Conservation (phyloP, 2,888 invertebrate species). For the Dione juno region DNA sequence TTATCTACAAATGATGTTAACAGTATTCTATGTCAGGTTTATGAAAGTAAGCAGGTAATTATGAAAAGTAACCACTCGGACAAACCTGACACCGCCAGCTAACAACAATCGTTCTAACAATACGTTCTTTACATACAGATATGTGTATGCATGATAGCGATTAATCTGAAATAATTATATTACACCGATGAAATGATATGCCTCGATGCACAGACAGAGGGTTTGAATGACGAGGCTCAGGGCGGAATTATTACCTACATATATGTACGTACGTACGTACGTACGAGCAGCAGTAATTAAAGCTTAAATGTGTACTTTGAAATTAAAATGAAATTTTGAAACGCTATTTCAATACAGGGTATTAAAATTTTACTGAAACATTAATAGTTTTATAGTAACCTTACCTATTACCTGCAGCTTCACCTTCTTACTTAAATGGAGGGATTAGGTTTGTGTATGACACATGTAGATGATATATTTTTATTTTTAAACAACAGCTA, state of each 20-base stretch:
- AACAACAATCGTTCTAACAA: not conserved
- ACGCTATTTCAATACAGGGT: constrained; percentile 2
- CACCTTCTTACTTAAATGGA: no score
- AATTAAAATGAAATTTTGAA: constrained; percentile 9
- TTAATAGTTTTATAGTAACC: not conserved
- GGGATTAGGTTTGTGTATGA: no score
- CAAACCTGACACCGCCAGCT: not conserved
- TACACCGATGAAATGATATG: constrained; percentile 36
- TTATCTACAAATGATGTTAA: no score
- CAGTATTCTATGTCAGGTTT: no score
- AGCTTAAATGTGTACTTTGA: constrained; percentile 20
- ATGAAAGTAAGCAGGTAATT: no score
- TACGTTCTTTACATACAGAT: constrained; percentile 29
- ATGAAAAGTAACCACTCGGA: not conserved
- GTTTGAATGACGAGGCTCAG: constrained; percentile 33
- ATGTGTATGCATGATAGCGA: constrained; percentile 31
- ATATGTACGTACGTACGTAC: constrained; percentile 11
- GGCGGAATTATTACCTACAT: constrained; percentile 28
- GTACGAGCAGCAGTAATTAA: constrained; percentile 24
- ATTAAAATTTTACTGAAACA: not conserved
- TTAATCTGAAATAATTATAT: constrained; percentile 40
- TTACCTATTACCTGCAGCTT: no score
- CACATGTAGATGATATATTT: no score
- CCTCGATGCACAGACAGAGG: constrained; percentile 37
- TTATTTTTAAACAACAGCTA: no score